phyloP scores from a whole-genome alignment of 2,888 invertebrate genomes.

The Drosophila atripex region DNA sequence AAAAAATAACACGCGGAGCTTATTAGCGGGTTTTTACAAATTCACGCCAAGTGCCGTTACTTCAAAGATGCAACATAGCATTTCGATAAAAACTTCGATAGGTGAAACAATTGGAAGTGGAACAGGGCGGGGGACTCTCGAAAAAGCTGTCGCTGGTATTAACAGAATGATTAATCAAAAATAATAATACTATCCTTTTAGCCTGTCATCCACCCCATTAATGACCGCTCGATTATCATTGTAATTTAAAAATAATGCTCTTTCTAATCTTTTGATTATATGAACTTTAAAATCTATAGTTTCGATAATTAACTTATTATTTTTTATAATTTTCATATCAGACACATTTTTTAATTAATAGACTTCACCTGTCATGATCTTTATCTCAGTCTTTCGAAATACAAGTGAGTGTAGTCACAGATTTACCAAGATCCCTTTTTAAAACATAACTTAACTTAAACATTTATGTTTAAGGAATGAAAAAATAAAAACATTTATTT shows the following conservation, averaged over 20 bases:
- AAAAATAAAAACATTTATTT: neutral
- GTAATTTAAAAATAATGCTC: too few relatives aligned
- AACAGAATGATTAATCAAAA: neutral
- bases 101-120: neutral
- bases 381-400: too few relatives aligned
- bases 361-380: too few relatives aligned
- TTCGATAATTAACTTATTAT: too few relatives aligned
- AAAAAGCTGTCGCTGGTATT: neutral
- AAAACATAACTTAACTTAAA: too few relatives aligned
- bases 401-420: too few relatives aligned
- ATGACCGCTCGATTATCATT: neutral
- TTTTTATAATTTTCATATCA: too few relatives aligned
- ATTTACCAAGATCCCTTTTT: too few relatives aligned
- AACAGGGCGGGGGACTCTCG: neutral
- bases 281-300: too few relatives aligned
- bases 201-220: neutral
- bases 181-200: neutral
- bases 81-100: conserved; percentile 2
- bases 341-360: too few relatives aligned
- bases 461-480: too few relatives aligned
- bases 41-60: neutral
- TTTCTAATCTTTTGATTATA: too few relatives aligned
- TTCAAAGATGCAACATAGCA: neutral
- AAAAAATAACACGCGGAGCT: neutral
- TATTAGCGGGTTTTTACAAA: neutral